Conservation (phyloP, 2,888 invertebrate species). For the Diogma glabrata region DNA sequence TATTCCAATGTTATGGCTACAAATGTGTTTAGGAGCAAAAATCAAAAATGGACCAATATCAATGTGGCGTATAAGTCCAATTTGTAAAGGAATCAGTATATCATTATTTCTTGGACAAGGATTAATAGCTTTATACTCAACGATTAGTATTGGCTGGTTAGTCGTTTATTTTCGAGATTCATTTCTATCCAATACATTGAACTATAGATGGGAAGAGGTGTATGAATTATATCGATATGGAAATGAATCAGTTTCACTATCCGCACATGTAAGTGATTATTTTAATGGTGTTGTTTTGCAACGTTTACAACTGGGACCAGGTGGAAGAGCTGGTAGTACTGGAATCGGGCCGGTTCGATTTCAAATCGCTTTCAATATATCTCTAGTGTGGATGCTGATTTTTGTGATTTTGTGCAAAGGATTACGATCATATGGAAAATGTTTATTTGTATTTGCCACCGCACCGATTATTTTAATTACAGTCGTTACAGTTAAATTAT, state of each 20-base stretch:
- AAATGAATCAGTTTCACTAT: slow-evolving; percentile 43
- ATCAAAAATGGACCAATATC: slow-evolving; percentile 75
- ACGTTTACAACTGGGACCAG: slow-evolving; percentile 36
- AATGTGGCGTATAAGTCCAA: slow-evolving; percentile 88
- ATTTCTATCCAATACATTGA: slow-evolving; percentile 66
- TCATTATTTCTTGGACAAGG: slow-evolving; percentile 68
- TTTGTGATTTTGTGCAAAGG: slow-evolving; percentile 83
- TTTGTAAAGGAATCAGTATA: slow-evolving; percentile 82
- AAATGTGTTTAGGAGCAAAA: slow-evolving; percentile 75
- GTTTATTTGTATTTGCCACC: slow-evolving; percentile 62
- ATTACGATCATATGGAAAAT: slow-evolving; percentile 42
- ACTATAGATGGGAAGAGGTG: slow-evolving; percentile 71
- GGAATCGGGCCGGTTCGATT: slow-evolving; percentile 36
- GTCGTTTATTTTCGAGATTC: slow-evolving; percentile 80
- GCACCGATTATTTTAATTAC: slow-evolving; percentile 60
- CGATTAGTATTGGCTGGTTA: slow-evolving; percentile 83
- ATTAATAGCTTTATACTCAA: slow-evolving; percentile 74
- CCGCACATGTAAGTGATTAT: slow-evolving; percentile 73
- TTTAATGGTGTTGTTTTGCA: slow-evolving; percentile 70
- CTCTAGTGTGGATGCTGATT: slow-evolving; percentile 82
- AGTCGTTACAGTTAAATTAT: slow-evolving; percentile 27
- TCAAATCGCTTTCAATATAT: slow-evolving; percentile 81
- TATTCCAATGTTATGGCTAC: slow-evolving; percentile 73
- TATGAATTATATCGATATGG: slow-evolving; percentile 49
- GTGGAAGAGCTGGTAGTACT: slow-evolving; percentile 29